Conservation (phyloP, 2,888 invertebrate species). For the Amphipoea oculea region DNA sequence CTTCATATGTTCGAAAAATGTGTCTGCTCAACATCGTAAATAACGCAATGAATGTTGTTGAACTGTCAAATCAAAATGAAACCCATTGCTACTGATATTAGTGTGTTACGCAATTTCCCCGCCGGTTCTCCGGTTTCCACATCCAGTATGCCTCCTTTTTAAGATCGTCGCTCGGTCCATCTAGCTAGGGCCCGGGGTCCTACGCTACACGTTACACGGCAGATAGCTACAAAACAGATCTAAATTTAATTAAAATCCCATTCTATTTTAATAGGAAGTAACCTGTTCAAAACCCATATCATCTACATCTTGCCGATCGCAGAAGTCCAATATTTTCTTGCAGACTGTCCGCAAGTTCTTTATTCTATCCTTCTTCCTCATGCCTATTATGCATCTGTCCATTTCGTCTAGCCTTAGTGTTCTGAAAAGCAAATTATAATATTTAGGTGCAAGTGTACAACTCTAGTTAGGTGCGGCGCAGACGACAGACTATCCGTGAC, state of each 20-base stretch:
- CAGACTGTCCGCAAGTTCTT: conserved; percentile 82
- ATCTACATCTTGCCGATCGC: conserved; percentile 82
- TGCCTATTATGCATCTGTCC: conserved; percentile 73
- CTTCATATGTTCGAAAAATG: no score
- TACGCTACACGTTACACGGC: background rate
- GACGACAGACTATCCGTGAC: no score
- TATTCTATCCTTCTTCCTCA: conserved; percentile 80
- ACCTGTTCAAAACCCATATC: conserved; percentile 78
- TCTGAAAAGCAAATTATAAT: conserved; percentile 65
- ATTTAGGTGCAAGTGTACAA: background rate
- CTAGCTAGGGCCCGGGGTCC: no score
- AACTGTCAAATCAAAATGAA: no score
- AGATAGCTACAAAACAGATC: no score
- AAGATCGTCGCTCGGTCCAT: background rate
- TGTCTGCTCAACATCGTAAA: no score
- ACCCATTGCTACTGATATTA: no score
- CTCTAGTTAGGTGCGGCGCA: no score
- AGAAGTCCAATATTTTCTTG: conserved; percentile 82
- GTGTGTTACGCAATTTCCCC: no score
- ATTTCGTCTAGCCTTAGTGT: conserved; percentile 79
- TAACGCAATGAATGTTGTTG: no score
- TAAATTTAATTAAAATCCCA: background rate
- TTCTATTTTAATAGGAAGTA: background rate
- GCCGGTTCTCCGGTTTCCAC: background rate
- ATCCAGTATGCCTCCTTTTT: background rate